Conservation (phyloP, 2,797 vertebrate genomes). For the Spinus olivaceus region DNA sequence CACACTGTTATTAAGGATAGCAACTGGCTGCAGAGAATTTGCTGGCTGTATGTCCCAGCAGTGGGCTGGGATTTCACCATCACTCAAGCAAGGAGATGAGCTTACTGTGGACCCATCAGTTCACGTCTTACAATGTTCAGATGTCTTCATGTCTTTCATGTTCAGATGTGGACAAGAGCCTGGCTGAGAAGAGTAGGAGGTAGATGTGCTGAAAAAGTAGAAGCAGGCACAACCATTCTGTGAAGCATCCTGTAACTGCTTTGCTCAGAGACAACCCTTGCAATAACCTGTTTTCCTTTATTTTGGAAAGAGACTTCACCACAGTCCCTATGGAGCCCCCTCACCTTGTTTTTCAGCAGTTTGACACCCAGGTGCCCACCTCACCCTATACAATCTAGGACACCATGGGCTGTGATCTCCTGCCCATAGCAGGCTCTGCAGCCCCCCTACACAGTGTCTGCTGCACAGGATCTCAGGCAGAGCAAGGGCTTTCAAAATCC, state of each 20-base stretch:
- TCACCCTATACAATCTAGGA: neutral
- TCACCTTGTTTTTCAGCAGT: neutral
- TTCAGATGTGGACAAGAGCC: neutral
- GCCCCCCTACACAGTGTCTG: accelerated
- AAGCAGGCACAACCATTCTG: neutral
- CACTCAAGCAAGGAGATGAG: accelerated
- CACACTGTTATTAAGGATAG: neutral
- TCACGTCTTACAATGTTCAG: neutral
- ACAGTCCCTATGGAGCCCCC: accelerated
- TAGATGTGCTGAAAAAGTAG: neutral
- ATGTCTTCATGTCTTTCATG: neutral
- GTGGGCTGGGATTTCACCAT: neutral
- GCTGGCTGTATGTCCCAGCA: neutral
- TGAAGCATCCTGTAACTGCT: neutral
- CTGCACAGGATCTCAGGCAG: accelerated
- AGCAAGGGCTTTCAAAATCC: neutral
- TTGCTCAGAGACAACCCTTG: neutral
- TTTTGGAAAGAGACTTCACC: neutral
- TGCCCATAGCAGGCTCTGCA: neutral
- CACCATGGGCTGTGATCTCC: neutral
- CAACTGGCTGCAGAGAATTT: accelerated
- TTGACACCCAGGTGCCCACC: neutral
- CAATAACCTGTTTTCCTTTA: neutral
- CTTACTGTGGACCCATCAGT: accelerated
- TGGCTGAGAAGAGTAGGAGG: neutral